Base-by-base conservation (phyloP, 2,888 invertebrate genomes). In the Noctua pronuba region DNA sequence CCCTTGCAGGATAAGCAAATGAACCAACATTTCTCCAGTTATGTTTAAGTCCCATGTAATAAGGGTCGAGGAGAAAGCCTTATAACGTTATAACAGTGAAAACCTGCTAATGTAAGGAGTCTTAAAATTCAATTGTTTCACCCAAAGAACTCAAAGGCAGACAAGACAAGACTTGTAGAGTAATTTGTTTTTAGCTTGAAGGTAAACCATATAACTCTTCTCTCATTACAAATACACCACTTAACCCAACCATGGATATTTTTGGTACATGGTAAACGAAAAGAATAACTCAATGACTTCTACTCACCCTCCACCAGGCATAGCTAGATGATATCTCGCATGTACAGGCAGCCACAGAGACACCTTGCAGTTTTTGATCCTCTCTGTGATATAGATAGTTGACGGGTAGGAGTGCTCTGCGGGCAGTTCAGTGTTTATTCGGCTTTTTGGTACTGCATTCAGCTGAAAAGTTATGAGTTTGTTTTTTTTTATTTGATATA, bases 301-400 rank as follows among this genome's bases (percentile, higher is more conserved):
- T 73, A 88, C 93, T 90, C 52, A 96, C 96, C 96, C 95, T 66
- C 96, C 96, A 60, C 92, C 93, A 3, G 85, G 16, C 0, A 78
- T 87, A 3, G 96, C 92, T 21, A 88, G 80, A 46, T 96, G 96
- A 83, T 96, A 96, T 62, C 96, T 90, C 1, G 96, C 96, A 86
- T 96, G 96, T 0, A 96, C 92, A 0, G 96, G 96, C 38, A 96
- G 79, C 93, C 94, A 94, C 55, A 94, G 60, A 0, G 83, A 72
- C 1, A 89, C 90, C 71, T 80, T 84, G 60, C 89, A 88, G 16
- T 88, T 81, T 0, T 55, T 82, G 24, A 96, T 86, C 49, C 89
- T 88, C 0, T 91, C 90, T 0, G 94, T 89, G 11, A 96, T 84
- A 69, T 92, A 95, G 1, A 94, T 92, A 60, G 85, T 89, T 62